phyloP scores from a whole-genome alignment of 2,113 vertebrate genomes.

The Podarcis raffonei region DNA sequence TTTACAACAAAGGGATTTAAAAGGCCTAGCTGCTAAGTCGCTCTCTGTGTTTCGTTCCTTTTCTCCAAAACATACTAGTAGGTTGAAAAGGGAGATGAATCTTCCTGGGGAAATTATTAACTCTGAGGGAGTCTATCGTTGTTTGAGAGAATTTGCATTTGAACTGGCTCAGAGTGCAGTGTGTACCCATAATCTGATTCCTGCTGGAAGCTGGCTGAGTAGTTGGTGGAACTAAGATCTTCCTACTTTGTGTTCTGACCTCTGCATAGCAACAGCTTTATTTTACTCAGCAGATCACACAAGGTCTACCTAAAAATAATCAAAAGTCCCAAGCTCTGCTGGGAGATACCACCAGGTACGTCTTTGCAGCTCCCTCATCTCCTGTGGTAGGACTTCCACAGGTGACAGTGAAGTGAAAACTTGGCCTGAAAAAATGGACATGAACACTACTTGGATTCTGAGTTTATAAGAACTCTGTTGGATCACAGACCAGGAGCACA shows the following conservation, averaged over 20 bases:
- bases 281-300: constrained; percentile 64
- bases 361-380: constrained; percentile 38
- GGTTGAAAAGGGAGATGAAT: constrained; percentile 90
- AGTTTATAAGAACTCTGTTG: background rate
- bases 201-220: constrained; percentile 81
- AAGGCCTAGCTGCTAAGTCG: constrained; percentile 86
- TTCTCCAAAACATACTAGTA: constrained; percentile 84
- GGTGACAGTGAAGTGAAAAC: background rate
- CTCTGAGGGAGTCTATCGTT: constrained; percentile 98
- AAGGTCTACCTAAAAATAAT: constrained; percentile 72
- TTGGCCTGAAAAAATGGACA: background rate
- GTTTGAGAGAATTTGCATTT: constrained; percentile 97
- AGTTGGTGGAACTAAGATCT: constrained; percentile 80
- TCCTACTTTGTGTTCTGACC: constrained; percentile 81
- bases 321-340: constrained; percentile 53
- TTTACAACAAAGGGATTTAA: constrained; percentile 82
- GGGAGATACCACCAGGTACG: constrained; percentile 31
- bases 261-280: constrained; percentile 65
- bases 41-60: constrained; percentile 79
- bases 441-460: background rate
- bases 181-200: constrained; percentile 87
- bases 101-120: constrained; percentile 96
- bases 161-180: constrained; percentile 87
- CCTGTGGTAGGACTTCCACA: background rate
- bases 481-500: background rate